These are phyloP conservation scores for Callitettix versicolor DNA, from an alignment of 1,140 invertebrate genomes.

Conservation along the genomic window DNA sequence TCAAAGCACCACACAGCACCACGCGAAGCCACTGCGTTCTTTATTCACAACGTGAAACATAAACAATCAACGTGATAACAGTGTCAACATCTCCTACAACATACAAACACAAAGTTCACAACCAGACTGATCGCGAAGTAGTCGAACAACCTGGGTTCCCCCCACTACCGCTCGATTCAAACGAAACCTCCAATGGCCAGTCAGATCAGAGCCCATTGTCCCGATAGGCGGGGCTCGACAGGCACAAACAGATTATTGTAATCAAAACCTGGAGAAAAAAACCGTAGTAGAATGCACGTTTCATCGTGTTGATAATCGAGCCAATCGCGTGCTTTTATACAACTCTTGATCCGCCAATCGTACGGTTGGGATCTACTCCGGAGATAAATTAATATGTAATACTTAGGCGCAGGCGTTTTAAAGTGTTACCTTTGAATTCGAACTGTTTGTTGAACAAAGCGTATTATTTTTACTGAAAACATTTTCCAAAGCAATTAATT, in stretches of 20 bases:
- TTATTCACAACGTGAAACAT: background rate
- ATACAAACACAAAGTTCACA: too few species aligned
- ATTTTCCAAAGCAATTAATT: too few species aligned
- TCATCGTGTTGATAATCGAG: constrained; percentile 3
- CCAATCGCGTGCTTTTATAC: constrained; percentile 8
- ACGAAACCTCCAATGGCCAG: background rate
- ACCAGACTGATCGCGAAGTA: background rate
- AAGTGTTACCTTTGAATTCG: too few species aligned
- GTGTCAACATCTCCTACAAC: background rate
- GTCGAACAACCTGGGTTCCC: background rate
- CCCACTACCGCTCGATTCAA: background rate
- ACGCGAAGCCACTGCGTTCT: background rate
- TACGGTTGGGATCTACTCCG: background rate
- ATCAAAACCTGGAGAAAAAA: constrained; percentile 3
- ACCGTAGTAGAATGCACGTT: constrained; percentile 2
- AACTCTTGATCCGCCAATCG: constrained; percentile 3
- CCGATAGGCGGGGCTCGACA: background rate
- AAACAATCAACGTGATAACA: background rate
- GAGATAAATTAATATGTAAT: background rate
- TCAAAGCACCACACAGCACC: background rate
- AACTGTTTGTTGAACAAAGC: too few species aligned
- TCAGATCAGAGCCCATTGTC: background rate
- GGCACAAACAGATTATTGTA: background rate
- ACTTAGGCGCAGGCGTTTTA: too few species aligned
- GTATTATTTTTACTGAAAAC: too few species aligned